These are phyloP conservation scores for Alethe diademata DNA, from an alignment of 2,113 vertebrate species.

Conservation along the genomic window DNA sequence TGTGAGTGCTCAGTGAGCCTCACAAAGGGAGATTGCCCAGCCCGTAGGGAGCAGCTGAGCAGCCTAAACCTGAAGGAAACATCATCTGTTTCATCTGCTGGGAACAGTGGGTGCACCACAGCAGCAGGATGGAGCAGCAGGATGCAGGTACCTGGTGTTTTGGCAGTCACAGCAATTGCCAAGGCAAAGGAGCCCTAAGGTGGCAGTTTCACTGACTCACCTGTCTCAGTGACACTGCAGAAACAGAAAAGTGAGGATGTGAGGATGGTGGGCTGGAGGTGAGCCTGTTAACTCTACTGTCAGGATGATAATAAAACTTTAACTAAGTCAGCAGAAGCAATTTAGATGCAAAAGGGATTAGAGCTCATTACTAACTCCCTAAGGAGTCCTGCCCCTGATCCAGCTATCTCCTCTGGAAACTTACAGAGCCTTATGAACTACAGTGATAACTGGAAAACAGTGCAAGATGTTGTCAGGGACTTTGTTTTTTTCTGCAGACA, in stretches of 20 bases:
- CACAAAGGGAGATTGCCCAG: neutral
- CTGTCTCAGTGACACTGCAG: neutral
- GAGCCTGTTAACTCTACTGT: neutral
- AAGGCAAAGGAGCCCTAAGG: neutral
- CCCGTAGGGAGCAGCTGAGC: neutral
- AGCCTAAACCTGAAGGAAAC: neutral
- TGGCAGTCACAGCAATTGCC: neutral
- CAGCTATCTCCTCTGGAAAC: neutral
- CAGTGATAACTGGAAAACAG: neutral
- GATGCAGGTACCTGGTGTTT: neutral
- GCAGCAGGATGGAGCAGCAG: neutral
- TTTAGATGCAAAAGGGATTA: neutral
- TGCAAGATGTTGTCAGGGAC: neutral
- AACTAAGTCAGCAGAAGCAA: neutral
- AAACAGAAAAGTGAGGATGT: neutral
- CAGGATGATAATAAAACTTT: neutral
- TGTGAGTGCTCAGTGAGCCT: rapidly evolving
- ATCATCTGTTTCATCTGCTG: neutral
- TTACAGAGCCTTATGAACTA: neutral
- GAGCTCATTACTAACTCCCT: neutral
- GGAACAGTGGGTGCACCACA: neutral
- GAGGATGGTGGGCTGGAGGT: neutral
- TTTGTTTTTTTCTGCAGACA: neutral
- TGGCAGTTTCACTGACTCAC: neutral
- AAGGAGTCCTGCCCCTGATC: neutral